phyloP scores from a whole-genome alignment of 2,797 vertebrate genomes.

The Cuculus canorus region DNA sequence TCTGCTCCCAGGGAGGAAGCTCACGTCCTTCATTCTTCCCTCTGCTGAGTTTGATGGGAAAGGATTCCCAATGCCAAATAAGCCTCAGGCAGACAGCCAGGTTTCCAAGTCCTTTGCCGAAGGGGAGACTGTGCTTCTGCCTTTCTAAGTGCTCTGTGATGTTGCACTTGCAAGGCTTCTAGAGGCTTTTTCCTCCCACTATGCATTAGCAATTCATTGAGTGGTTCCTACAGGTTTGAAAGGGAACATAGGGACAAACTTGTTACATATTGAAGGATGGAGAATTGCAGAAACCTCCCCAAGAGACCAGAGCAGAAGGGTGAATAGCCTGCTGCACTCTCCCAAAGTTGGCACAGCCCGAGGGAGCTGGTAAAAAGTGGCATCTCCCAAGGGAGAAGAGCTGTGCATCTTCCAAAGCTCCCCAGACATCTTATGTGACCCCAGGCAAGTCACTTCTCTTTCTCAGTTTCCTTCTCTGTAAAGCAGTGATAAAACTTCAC shows the following conservation, averaged over 20 bases:
- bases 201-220: conserved; percentile 45
- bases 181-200: conserved; percentile 24
- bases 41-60: background rate
- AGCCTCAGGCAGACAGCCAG: background rate
- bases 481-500: background rate
- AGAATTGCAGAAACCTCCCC: background rate
- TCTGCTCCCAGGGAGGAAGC: background rate
- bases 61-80: background rate
- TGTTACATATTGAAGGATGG: background rate
- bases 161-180: conserved; percentile 12
- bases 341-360: background rate
- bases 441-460: background rate
- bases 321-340: background rate
- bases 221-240: conserved; percentile 21
- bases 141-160: conserved; percentile 31
- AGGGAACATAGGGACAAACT: background rate
- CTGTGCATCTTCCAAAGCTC: background rate
- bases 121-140: background rate
- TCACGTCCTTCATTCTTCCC: background rate
- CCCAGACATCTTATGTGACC: background rate
- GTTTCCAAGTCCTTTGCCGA: background rate
- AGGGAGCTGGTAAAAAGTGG: background rate
- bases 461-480: background rate
- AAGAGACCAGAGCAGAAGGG: background rate
- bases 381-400: background rate